These are phyloP conservation scores for Camponotus floridanus DNA, from an alignment of 1,140 invertebrate species.

Conservation along the genomic window DNA sequence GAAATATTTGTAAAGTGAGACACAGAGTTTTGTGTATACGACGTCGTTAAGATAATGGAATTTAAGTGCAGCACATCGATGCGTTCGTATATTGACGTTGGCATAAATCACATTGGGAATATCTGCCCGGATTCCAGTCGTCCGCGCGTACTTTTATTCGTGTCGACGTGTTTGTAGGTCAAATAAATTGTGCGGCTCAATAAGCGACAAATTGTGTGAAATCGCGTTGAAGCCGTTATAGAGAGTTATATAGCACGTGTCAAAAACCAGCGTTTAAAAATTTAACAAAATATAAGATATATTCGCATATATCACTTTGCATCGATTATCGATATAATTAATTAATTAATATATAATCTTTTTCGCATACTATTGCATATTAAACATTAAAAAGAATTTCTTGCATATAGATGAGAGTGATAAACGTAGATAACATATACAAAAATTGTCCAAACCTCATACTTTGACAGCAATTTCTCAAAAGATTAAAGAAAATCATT, in stretches of 20 bases:
- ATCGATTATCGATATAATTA: neutral
- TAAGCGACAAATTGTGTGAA: conserved; percentile 61
- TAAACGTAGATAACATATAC: neutral
- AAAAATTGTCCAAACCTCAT: too few species aligned
- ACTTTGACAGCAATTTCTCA: too few species aligned
- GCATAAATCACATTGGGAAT: conserved; percentile 56
- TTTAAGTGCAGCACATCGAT: conserved; percentile 38
- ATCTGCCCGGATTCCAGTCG: conserved; percentile 56
- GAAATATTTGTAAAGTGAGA: conserved; percentile 59
- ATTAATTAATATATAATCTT: conserved; percentile 12
- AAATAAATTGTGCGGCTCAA: conserved; percentile 62
- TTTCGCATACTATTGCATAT: neutral
- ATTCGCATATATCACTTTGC: too few species aligned
- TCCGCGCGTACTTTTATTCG: conserved; percentile 54
- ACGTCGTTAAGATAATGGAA: conserved; percentile 53
- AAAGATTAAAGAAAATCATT: too few species aligned
- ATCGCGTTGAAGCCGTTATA: conserved; percentile 36
- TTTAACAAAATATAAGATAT: neutral
- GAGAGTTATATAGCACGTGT: conserved; percentile 32
- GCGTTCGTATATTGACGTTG: conserved; percentile 37
- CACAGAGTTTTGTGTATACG: neutral
- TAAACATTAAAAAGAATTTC: neutral
- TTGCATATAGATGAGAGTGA: neutral
- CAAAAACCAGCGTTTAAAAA: conserved; percentile 32
- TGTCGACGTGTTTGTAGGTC: conserved; percentile 61